Conservation (phyloP, 2,797 vertebrate species). For the Thamnophis elegans region DNA sequence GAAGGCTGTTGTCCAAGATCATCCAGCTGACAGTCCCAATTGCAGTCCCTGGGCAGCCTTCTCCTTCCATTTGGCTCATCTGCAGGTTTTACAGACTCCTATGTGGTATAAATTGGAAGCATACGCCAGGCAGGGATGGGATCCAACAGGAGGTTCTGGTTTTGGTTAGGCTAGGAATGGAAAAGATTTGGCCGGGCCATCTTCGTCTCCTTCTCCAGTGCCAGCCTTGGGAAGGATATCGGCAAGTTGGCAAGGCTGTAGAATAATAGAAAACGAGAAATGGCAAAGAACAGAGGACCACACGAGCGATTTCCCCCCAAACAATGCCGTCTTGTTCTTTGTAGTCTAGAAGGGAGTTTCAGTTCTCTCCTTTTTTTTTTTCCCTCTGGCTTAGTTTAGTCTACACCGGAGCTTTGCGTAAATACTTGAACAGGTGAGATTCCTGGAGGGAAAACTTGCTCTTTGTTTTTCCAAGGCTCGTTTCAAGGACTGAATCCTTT, state of each 20-base stretch:
- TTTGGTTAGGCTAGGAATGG: constrained; percentile 22
- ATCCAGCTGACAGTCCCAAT: background rate
- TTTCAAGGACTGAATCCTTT: background rate
- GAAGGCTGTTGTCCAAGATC: constrained; percentile 6
- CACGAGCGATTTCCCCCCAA: background rate
- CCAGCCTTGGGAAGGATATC: constrained; percentile 2
- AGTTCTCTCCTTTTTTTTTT: background rate
- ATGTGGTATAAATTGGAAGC: constrained; percentile 49
- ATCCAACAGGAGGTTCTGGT: constrained; percentile 33
- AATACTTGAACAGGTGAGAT: background rate
- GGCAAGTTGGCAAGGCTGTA: constrained; percentile 20
- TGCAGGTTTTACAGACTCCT: constrained; percentile 40
- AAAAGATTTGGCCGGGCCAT: constrained; percentile 30
- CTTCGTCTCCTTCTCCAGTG: constrained; percentile 12
- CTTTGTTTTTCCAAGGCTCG: background rate
- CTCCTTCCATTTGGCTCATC: constrained; percentile 35
- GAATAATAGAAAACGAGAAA: constrained; percentile 37
- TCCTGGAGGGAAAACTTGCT: background rate
- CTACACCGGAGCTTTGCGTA: background rate
- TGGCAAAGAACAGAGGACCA: background rate
- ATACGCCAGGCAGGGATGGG: constrained; percentile 4
- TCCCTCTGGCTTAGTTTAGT: constrained; percentile 6
- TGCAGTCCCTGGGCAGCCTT: constrained; percentile 34
- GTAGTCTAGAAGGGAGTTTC: background rate
- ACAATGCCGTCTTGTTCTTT: constrained; percentile 4